Conservation (phyloP, 1,140 invertebrate genomes). For the Micrasema minimum region DNA sequence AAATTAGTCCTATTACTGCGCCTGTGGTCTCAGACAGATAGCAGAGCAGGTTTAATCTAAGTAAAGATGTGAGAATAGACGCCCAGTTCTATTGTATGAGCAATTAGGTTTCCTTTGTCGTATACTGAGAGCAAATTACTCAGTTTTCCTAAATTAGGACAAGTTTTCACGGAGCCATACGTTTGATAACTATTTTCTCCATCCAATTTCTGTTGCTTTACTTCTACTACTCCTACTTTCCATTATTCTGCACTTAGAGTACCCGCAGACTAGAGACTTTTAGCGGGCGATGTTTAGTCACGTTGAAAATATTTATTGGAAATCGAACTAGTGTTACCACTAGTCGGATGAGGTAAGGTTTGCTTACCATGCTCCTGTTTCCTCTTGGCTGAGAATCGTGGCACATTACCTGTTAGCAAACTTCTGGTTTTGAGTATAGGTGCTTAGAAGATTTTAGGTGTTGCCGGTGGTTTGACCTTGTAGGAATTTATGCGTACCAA, state of each 20-base stretch:
- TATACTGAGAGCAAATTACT: neutral
- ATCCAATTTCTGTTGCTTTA: neutral
- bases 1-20: conserved; percentile 23
- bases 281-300: too few species aligned
- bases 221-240: neutral
- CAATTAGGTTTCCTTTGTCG: conserved; percentile 20
- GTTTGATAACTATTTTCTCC: neutral
- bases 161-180: neutral
- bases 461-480: too few species aligned
- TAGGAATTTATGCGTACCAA: too few species aligned
- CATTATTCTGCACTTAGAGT: neutral
- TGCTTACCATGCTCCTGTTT: too few species aligned
- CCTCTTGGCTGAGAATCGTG: too few species aligned
- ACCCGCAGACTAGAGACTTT: neutral
- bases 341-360: too few species aligned
- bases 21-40: neutral
- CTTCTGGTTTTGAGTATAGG: too few species aligned
- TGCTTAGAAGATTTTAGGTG: too few species aligned
- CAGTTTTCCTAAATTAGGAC: neutral
- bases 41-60: neutral
- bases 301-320: too few species aligned
- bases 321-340: too few species aligned
- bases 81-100: conserved; percentile 1
- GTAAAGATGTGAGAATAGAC: neutral
- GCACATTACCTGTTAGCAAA: too few species aligned